A percentile compares a stretch with the other conserved stretches of the same genome.
These are phyloP conservation scores for Nyctalus aviator DNA, from an alignment of 2,797 vertebrate species.

Conservation along the genomic window DNA sequence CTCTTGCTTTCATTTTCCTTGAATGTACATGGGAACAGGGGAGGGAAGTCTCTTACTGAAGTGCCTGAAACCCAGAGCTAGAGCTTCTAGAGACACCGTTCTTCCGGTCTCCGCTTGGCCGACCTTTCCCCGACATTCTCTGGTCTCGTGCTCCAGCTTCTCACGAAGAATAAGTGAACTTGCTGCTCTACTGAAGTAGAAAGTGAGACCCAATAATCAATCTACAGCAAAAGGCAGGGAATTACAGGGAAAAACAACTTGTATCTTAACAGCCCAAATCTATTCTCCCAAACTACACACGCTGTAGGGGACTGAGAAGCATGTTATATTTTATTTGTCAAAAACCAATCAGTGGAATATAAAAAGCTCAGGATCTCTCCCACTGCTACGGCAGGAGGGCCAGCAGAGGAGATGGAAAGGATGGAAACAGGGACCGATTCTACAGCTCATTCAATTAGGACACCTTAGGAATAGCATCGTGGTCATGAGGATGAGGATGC, in stretches of 20 bases:
- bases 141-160: conserved; percentile 55
- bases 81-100: background rate
- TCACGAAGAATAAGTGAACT: conserved; percentile 52
- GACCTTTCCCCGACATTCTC: conserved; percentile 38
- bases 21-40: conserved; percentile 45
- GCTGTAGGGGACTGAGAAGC: background rate
- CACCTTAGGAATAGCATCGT: conserved; percentile 68
- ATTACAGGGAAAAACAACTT: conserved; percentile 17
- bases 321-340: conserved; percentile 24
- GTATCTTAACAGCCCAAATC: conserved; percentile 23
- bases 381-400: background rate
- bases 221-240: conserved; percentile 61
- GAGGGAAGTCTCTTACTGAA: conserved; percentile 65
- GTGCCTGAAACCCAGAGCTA: conserved; percentile 63
- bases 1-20: conserved; percentile 47
- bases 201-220: conserved; percentile 56
- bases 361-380: conserved; percentile 59
- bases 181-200: conserved; percentile 41
- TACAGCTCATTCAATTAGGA: conserved; percentile 45
- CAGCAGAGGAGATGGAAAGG: background rate
- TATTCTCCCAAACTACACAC: background rate
- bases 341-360: background rate
- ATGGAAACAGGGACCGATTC: conserved; percentile 15
- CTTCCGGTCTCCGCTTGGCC: background rate
- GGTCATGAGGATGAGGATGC: conserved; percentile 30